Base-by-base conservation (phyloP, 1,140 invertebrate genomes). In the Adelges cooleyi region DNA sequence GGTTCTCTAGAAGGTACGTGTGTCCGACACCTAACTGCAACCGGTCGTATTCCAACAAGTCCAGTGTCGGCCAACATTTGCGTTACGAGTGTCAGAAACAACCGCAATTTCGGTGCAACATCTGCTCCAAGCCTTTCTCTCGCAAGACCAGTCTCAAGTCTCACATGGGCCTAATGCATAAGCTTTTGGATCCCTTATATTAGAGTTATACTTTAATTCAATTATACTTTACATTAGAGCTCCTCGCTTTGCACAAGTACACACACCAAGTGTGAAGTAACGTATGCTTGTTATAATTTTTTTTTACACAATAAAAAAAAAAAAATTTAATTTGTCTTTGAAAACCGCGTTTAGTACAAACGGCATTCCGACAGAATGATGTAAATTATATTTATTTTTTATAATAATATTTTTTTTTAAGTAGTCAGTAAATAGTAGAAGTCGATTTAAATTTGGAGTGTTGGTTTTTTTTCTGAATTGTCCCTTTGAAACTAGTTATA, bases 81-180 rank as follows among this genome's bases (percentile, higher is more conserved):
- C 25, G 65, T 3, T 44, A 44, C 66, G 84, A 86, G 72, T 86
- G 77, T 70, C 81, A 80, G 49, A 81, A 84, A 25, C 80, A 82
- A 66, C 84, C 84, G 5, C 78, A 80, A 38, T 86, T 85, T 69
- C 78, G 79, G 22, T 86, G 84, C 69, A 78, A 79, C 1, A 77
- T 81, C 66, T 86, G 85, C 71, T 52, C 48, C 1, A 65, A 71
- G 33, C 77, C 75, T 68, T 78, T 77, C 36, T 76, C 77, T 22
- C 73, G 76, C 54, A 68, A 68, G 36, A 56, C 52, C 27, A 65
- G 65, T 38, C 53, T 68, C 3, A 67, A 65, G 25, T 75, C 74
- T 0, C 74, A 75, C 49, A 67, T 75, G 20, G 72, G 71, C n/a
- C 20, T 62, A 17, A 42, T 44, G 18, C 56, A 62, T 29, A 53